A percentile compares a stretch with the other conserved stretches of the same genome.
phyloP scores from a whole-genome alignment of 2,888 invertebrate genomes.

The Pasiphila rectangulata region DNA sequence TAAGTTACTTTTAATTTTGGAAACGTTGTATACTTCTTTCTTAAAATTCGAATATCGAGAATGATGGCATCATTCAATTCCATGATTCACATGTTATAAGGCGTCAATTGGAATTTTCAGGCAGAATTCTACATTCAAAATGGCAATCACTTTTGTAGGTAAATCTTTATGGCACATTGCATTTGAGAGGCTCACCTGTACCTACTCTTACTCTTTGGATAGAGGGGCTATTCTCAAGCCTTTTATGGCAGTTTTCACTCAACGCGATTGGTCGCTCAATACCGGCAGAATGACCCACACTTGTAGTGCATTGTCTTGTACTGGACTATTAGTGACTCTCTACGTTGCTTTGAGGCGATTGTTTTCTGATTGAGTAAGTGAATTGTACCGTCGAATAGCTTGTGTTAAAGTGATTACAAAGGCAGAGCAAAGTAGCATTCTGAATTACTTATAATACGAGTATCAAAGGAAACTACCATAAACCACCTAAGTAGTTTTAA shows the following conservation, averaged over 20 bases:
- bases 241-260: conserved; percentile 79
- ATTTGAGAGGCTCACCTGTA: conserved; percentile 42
- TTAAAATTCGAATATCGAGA: conserved; percentile 17
- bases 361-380: conserved; percentile 35
- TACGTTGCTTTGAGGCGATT: conserved; percentile 36
- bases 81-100: no score
- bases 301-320: conserved; percentile 68
- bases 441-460: no score
- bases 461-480: no score
- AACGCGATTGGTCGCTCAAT: conserved; percentile 66
- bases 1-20: conserved; percentile 61
- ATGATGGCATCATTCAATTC: no score
- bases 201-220: conserved; percentile 38
- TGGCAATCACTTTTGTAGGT: conserved; percentile 20
- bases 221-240: conserved; percentile 45
- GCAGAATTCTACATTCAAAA: no score
- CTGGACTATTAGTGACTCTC: conserved; percentile 37
- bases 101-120: no score
- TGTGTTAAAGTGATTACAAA: no score
- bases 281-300: conserved; percentile 51
- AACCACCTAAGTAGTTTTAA: no score
- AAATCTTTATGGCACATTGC: conserved; percentile 34
- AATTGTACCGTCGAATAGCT: no score
- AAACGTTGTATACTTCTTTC: conserved; percentile 48
- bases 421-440: no score